Evolutionary conservation across 2,888 invertebrate species (phyloP), one percentile per base, ranked within the genome.

Genomic region (Zaprionus bogoriensis): DNA sequence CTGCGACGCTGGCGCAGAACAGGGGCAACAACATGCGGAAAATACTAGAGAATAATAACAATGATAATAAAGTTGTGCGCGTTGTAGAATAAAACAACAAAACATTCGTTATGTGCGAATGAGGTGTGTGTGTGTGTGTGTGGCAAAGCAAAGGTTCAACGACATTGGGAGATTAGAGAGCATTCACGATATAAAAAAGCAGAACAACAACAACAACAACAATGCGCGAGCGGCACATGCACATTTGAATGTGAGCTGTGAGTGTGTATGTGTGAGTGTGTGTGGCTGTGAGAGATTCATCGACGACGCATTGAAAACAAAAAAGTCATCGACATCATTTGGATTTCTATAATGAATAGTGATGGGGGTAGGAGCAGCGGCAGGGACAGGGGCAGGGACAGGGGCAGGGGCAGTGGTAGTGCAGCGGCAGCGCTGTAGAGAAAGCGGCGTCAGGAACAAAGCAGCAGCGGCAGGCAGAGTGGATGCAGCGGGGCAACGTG

Each of bases 151-250:
- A 79, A 83, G 51, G 82, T 82, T 82, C 82, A 82, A 87, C 41
- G 82, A 87, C 82, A 82, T 77, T 86, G 46, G 68, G 48, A 86
- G 88, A 87, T 82, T 87, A 82, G 88, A 87, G 80, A 83, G 57
- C 60, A 81, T 67, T 74, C 74, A 82, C 72, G 23, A 75, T 47
- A 52, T 22, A 58, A 41, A 48, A 12, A 0, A 12, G 6, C 60
- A 84, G 47, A 66, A 27, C 70, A 41, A 41, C 28, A 57, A 28
- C 57, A 50, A 38, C 48, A 60, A 30, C 44, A 50, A 42, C 59
- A 39, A n/a, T 41, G 39, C 39, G 4, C 14, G 42, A 17, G 28
- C 53, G 36, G 42, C 47, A 12, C 50, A 57, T 77, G 78, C 85
- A 87, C 69, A 79, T 79, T 84, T 79, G 67, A 81, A 87, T 79